Evolutionary conservation across 2,888 invertebrate genomes (phyloP).

Genomic region (Pomacea canaliculata): DNA sequence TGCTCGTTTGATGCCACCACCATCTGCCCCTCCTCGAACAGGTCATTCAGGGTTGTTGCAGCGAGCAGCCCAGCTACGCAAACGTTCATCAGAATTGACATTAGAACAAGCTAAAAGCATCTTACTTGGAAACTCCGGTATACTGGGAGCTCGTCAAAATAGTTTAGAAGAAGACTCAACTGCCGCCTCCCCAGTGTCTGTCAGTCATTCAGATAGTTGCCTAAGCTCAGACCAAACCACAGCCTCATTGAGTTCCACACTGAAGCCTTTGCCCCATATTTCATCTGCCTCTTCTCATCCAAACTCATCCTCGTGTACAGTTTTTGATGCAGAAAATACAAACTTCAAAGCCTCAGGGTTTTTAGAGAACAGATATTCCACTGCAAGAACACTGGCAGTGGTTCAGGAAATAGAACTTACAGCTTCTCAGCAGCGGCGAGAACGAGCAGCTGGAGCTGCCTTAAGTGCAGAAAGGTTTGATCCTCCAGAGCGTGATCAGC

Average conservation of each 20-base stretch:
- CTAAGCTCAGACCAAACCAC: neutral
- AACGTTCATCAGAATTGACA: constrained; percentile 47
- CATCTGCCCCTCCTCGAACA: constrained; percentile 1
- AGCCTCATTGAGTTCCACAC: neutral
- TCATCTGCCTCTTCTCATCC: constrained; percentile 25
- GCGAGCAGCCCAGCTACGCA: constrained; percentile 14
- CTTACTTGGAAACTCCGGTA: constrained; percentile 58
- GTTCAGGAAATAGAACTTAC: constrained; percentile 50
- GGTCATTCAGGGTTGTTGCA: constrained; percentile 2
- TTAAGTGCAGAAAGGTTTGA: constrained; percentile 55
- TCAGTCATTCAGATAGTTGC: neutral
- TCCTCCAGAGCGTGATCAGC: constrained; percentile 52
- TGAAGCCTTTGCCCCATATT: constrained; percentile 5
- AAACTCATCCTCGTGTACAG: constrained; percentile 12
- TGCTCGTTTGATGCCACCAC: constrained; percentile 28
- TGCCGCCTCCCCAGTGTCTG: constrained; percentile 2
- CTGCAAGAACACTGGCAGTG: constrained; percentile 30
- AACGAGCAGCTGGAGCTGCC: constrained; percentile 17
- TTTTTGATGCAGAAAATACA: constrained; percentile 29
- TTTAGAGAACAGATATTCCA: neutral
- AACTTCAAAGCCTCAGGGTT: constrained; percentile 15
- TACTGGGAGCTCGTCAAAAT: constrained; percentile 36
- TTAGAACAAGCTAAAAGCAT: constrained; percentile 60
- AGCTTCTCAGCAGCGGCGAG: constrained; percentile 44
- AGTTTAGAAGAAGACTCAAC: constrained; percentile 11